phyloP scores from a whole-genome alignment of 2,797 vertebrate genomes.

The Smutsia gigantea region DNA sequence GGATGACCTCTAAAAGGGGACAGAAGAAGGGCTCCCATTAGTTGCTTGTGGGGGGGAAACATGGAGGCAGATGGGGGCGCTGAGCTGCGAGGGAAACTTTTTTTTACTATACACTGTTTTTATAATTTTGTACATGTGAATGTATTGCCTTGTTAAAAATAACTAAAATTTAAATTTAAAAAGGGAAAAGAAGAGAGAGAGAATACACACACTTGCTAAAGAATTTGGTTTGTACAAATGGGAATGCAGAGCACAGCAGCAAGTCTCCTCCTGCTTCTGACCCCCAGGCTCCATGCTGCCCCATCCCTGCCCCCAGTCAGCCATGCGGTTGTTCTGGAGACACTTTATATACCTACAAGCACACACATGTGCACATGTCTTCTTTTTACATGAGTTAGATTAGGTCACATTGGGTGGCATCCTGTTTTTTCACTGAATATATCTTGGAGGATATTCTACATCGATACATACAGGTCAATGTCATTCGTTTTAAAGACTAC shows the following conservation, averaged over 20 bases:
- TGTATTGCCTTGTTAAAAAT: not conserved
- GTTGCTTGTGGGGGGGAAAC: not conserved
- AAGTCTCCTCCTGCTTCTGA: not conserved
- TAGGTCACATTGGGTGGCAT: not conserved
- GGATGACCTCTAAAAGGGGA: not conserved
- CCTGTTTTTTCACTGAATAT: not conserved
- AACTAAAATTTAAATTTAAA: constrained; percentile 11
- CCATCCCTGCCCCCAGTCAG: not conserved
- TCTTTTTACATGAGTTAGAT: not conserved
- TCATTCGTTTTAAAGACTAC: not conserved
- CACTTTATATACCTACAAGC: not conserved
- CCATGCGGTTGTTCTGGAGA: not conserved
- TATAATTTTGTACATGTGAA: not conserved
- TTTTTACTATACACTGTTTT: not conserved
- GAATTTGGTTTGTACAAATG: not conserved
- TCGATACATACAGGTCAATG: not conserved
- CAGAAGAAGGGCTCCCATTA: not conserved
- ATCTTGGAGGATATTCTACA: not conserved
- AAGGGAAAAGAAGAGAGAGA: not conserved
- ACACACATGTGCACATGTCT: not conserved
- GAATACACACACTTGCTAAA: not conserved
- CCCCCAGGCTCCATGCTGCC: not conserved
- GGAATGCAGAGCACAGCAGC: not conserved
- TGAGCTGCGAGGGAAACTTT: not conserved
- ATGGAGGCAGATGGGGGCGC: not conserved